These are phyloP conservation scores for Catharus fuscescens DNA, from an alignment of 2,113 vertebrate genomes.

Conservation along the genomic window DNA sequence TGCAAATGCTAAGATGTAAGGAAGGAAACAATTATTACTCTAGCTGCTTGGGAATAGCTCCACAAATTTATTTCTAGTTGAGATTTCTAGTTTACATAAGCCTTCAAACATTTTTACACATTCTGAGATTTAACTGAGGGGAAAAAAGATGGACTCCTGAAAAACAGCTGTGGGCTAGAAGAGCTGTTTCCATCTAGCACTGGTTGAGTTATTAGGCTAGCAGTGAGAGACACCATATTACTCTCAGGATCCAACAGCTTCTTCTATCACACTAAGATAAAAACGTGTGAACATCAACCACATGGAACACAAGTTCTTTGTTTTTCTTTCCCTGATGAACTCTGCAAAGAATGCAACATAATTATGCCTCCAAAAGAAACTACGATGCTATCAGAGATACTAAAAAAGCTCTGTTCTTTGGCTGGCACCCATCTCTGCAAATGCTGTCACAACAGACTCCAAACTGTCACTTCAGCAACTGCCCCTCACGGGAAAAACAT, in stretches of 20 bases:
- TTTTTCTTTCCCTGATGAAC: conserved; percentile 49
- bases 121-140: not conserved
- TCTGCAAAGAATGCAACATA: conserved; percentile 4
- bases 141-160: not conserved
- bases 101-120: not conserved
- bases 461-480: conserved; percentile 58
- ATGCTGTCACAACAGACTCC: conserved; percentile 54
- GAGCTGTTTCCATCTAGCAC: not conserved
- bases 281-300: conserved; percentile 28
- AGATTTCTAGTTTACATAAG: not conserved
- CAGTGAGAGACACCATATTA: not conserved
- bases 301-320: conserved; percentile 34
- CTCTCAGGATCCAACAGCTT: not conserved
- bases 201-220: not conserved
- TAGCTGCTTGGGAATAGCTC: not conserved
- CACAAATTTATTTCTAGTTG: not conserved
- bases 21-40: not conserved
- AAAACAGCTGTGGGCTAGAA: not conserved
- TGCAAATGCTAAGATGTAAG: not conserved
- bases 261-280: not conserved
- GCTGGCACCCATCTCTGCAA: conserved; percentile 47
- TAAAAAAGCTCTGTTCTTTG: conserved; percentile 40
- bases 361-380: conserved; percentile 30
- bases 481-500: conserved; percentile 42
- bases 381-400: not conserved